phyloP scores from a whole-genome alignment of 2,888 invertebrate species.

The Megalurothrips usitatus region DNA sequence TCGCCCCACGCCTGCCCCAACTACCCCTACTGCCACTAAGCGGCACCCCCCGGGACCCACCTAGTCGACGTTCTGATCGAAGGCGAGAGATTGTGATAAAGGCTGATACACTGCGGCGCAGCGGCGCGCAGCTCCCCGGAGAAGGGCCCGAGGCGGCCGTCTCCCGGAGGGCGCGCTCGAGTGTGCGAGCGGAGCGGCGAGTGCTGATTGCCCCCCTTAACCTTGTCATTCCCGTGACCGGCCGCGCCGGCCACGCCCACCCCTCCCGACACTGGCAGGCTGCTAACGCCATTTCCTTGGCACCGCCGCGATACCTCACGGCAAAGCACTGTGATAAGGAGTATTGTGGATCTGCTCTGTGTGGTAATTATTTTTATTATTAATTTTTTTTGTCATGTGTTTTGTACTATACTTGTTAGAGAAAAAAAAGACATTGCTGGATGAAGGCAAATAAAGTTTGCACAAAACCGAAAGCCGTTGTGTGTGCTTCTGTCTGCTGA shows the following conservation, averaged over 20 bases:
- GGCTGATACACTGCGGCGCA: neutral
- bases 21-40: constrained; percentile 53
- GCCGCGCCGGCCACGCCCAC: neutral
- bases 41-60: neutral
- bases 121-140: constrained; percentile 16
- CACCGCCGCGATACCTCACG: neutral
- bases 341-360: neutral
- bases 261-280: neutral
- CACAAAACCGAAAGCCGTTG: neutral
- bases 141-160: too few species aligned
- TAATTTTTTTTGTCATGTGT: neutral
- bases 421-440: neutral
- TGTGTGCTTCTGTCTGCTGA: neutral
- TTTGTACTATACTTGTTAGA: neutral
- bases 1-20: constrained; percentile 55
- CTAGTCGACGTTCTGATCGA: neutral
- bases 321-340: constrained; percentile 14
- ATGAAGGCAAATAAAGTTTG: constrained; percentile 21
- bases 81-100: constrained; percentile 10
- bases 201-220: constrained; percentile 19
- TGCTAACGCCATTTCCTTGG: neutral
- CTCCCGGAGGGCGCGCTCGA: neutral
- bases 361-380: too few species aligned
- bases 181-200: neutral
- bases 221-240: neutral